Conservation (phyloP, 2,888 invertebrate genomes). For the Stomorhina lunata region DNA sequence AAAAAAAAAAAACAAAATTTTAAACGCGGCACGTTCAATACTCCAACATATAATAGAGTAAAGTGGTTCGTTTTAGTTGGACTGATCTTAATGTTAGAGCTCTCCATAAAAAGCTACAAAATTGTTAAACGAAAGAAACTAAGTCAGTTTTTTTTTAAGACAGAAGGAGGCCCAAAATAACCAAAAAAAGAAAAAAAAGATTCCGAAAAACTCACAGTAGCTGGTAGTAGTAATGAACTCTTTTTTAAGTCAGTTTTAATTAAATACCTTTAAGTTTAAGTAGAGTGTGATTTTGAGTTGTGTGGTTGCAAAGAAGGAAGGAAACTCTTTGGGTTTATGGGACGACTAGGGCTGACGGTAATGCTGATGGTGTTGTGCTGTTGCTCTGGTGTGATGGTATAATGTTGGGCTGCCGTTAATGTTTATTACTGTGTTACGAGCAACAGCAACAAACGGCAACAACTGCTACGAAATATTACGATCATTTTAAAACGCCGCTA, state of each 20-base stretch:
- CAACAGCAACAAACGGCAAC: background rate
- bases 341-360: slow-evolving; percentile 37
- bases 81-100: slow-evolving; percentile 7
- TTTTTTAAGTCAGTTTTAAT: slow-evolving; percentile 77
- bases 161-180: slow-evolving; percentile 51
- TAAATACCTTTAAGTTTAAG: slow-evolving; percentile 70
- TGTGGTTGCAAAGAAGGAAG: slow-evolving; percentile 21
- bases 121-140: background rate
- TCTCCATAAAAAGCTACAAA: slow-evolving; percentile 26
- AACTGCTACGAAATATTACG: background rate
- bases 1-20: slow-evolving; percentile 30
- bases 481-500: slow-evolving; percentile 11
- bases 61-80: slow-evolving; percentile 33
- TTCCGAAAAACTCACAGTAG: slow-evolving; percentile 70
- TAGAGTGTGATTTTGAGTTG: slow-evolving; percentile 63
- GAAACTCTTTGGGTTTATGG: too few relatives aligned
- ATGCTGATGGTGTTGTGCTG: slow-evolving; percentile 11
- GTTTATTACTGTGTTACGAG: slow-evolving; percentile 59
- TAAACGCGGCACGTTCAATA: slow-evolving; percentile 52
- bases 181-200: slow-evolving; percentile 17
- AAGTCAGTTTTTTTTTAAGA: slow-evolving; percentile 39
- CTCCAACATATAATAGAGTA: slow-evolving; percentile 42
- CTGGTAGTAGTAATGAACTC: slow-evolving; percentile 75
- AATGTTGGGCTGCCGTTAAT: slow-evolving; percentile 42
- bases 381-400: slow-evolving; percentile 11